phyloP scores from a whole-genome alignment of 2,888 invertebrate species.

The Adelphocoris suturalis region DNA sequence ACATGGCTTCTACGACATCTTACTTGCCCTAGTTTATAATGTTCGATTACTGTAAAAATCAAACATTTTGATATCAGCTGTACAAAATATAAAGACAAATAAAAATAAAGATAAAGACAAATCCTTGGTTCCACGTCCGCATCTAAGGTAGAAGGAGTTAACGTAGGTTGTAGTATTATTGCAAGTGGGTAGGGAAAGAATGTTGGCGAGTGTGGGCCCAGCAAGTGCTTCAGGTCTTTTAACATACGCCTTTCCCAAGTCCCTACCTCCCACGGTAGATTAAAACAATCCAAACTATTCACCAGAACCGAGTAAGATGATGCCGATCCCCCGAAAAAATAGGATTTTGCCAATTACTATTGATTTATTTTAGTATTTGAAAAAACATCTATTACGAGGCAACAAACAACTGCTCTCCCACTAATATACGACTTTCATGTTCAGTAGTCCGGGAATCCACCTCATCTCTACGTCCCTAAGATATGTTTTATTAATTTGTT shows the following conservation, averaged over 20 bases:
- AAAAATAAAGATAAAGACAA: not conserved
- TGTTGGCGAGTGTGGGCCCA: not conserved
- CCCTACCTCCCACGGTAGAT: not conserved
- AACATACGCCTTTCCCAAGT: not conserved
- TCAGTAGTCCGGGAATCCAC: too few species aligned
- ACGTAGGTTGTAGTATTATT: slow-evolving; percentile 23
- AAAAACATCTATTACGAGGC: too few species aligned
- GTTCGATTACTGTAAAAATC: too few species aligned
- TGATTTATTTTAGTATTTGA: too few species aligned
- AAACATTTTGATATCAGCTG: too few species aligned
- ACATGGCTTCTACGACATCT: too few species aligned
- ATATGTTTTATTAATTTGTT: too few species aligned
- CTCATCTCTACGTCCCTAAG: too few species aligned
- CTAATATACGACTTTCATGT: too few species aligned
- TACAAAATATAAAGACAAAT: too few species aligned
- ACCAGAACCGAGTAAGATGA: not conserved
- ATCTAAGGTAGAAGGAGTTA: slow-evolving; percentile 7
- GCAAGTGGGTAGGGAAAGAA: slow-evolving; percentile 24
- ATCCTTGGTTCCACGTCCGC: slow-evolving; percentile 25
- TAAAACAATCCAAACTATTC: not conserved
- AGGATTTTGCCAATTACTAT: not conserved
- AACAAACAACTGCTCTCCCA: too few species aligned
- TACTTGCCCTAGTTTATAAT: too few species aligned
- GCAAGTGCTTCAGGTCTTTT: not conserved
- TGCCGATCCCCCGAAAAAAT: slow-evolving; percentile 3